Evolutionary conservation across 2,113 vertebrate genomes (phyloP).

Genomic region (Cyrtonyx montezumae): DNA sequence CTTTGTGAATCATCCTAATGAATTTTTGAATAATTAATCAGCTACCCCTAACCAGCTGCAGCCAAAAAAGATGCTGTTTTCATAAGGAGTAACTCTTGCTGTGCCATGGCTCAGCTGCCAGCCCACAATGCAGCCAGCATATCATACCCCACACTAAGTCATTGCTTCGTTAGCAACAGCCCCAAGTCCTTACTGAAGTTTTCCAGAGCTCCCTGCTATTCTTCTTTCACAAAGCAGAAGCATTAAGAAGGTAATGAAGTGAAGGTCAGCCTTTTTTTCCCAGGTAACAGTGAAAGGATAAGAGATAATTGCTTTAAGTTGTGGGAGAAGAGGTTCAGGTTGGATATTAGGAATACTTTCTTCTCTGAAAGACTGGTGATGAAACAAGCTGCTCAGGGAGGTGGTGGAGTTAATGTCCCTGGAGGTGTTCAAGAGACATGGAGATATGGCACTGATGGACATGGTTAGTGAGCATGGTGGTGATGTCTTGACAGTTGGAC

Average conservation of each 20-base stretch:
- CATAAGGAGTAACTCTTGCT: background rate
- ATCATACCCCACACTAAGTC: rapidly evolving
- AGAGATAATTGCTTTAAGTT: too few relatives aligned
- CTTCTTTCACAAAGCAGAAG: background rate
- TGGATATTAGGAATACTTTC: too few relatives aligned
- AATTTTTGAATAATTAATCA: background rate
- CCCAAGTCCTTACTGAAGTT: background rate
- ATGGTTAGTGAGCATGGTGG: too few relatives aligned
- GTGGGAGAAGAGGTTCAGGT: too few relatives aligned
- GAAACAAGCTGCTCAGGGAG: too few relatives aligned
- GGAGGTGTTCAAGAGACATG: too few relatives aligned
- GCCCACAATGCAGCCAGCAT: background rate
- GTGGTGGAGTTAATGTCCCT: too few relatives aligned
- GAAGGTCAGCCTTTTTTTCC: too few relatives aligned
- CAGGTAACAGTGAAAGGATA: too few relatives aligned
- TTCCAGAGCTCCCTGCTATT: background rate
- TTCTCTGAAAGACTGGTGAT: too few relatives aligned
- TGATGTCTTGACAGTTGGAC: too few relatives aligned
- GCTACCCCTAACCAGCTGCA: rapidly evolving
- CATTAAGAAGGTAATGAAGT: background rate
- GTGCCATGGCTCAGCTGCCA: background rate
- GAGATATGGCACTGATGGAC: too few relatives aligned
- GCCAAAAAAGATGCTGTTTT: background rate
- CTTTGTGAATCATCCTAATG: background rate
- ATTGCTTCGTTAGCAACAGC: background rate